A percentile compares a stretch with the other conserved stretches of the same genome.
Conservation (phyloP, 2,888 invertebrate genomes). For the Volucella bombylans region DNA sequence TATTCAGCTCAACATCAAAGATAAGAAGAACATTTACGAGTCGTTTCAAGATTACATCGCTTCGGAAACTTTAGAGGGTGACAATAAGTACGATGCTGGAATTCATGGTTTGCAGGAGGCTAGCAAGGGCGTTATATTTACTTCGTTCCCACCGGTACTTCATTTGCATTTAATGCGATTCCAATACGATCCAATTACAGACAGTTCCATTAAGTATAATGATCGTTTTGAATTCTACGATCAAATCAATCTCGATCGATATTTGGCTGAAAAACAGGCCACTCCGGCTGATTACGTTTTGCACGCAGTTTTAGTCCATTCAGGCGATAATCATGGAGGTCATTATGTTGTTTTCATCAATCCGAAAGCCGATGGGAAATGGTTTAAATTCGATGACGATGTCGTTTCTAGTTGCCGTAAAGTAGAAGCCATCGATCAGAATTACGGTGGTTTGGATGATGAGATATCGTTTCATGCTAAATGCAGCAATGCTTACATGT, state of each 20-base stretch:
- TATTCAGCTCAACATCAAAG: slow-evolving; percentile 98
- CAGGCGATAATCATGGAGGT: slow-evolving; percentile 99
- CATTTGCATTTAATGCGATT: slow-evolving; percentile 99
- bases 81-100: slow-evolving; percentile 99
- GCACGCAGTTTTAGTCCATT: slow-evolving; percentile 99
- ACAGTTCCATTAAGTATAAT: slow-evolving; percentile 98
- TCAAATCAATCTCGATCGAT: slow-evolving; percentile 93
- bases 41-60: slow-evolving; percentile 98
- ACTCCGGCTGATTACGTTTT: slow-evolving; percentile 93
- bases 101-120: slow-evolving; percentile 94
- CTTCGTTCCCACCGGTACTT: slow-evolving; percentile 97
- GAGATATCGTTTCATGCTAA: slow-evolving; percentile 95
- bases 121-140: slow-evolving; percentile 98
- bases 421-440: slow-evolving; percentile 97
- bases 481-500: slow-evolving; percentile 99
- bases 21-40: slow-evolving; percentile 97
- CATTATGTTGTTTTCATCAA: slow-evolving; percentile 99
- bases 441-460: slow-evolving; percentile 98
- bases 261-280: slow-evolving; percentile 84
- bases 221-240: slow-evolving; percentile 98
- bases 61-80: slow-evolving; percentile 96
- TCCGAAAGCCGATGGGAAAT: slow-evolving; percentile 96
- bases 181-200: slow-evolving; percentile 98
- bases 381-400: slow-evolving; percentile 98
- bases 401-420: slow-evolving; percentile 98